A percentile compares a stretch with the other conserved stretches of the same genome.
phyloP scores from a whole-genome alignment of 1,140 invertebrate genomes.

The Sesamia nonagrioides region DNA sequence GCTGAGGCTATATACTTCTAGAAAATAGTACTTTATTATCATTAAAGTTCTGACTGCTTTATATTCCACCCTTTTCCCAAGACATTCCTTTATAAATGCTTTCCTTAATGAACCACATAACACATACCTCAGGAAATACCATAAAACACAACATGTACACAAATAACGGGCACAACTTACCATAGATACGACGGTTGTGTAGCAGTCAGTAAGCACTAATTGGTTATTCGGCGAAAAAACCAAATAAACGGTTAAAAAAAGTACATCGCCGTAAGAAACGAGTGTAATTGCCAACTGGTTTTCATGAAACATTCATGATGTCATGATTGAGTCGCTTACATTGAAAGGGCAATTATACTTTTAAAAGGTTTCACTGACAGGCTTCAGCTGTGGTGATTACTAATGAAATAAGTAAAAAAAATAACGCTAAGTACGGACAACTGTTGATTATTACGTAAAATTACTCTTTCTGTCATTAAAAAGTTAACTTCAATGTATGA shows the following conservation, averaged over 20 bases:
- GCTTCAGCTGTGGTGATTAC: conserved; percentile 28
- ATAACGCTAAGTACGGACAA: conserved; percentile 19
- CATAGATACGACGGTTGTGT: conserved; percentile 48
- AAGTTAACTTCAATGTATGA: conserved; percentile 1
- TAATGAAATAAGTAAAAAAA: conserved; percentile 38
- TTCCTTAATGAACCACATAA: conserved; percentile 23
- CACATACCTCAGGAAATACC: conserved; percentile 13
- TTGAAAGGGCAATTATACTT: conserved; percentile 45
- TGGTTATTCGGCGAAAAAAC: conserved; percentile 60
- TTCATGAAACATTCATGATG: conserved; percentile 71
- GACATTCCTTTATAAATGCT: neutral
- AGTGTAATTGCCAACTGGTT: conserved; percentile 64
- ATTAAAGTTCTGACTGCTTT: neutral
- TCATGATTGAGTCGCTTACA: conserved; percentile 66
- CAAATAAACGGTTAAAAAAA: conserved; percentile 41
- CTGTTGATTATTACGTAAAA: conserved; percentile 28
- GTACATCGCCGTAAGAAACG: conserved; percentile 46
- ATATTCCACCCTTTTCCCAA: neutral
- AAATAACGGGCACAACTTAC: conserved; percentile 19
- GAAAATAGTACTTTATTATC: neutral
- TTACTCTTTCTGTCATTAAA: conserved; percentile 35
- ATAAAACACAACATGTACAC: conserved; percentile 26
- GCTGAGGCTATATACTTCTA: too few species aligned
- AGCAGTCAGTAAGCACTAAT: conserved; percentile 60
- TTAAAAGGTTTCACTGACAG: conserved; percentile 47